Percentiles rank a stretch among this genome's conserved stretches.
Conservation (phyloP, 2,888 invertebrate species). For the Octonoba sinensis region DNA sequence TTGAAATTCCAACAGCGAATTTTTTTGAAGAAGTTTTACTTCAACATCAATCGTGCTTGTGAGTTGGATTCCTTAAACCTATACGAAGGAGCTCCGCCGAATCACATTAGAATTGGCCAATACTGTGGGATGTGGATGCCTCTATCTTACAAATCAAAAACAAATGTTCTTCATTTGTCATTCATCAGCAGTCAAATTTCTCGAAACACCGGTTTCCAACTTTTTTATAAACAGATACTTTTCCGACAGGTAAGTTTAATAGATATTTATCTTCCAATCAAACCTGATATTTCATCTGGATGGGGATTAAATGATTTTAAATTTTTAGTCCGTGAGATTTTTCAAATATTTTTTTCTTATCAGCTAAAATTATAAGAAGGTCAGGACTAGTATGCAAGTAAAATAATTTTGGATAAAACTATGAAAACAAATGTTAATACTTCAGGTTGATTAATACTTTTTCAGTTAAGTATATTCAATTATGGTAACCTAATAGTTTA, state of each 20-base stretch:
- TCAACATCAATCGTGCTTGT: conserved; percentile 45
- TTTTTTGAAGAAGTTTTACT: conserved; percentile 30
- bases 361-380: too few species aligned
- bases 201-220: conserved; percentile 53
- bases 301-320: too few species aligned
- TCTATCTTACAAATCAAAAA: conserved; percentile 26
- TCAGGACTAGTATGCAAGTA: too few species aligned
- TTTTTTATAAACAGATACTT: conserved; percentile 59
- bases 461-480: too few species aligned
- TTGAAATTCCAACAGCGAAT: conserved; percentile 24
- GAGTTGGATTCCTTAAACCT: conserved; percentile 19
- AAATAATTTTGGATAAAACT: too few species aligned
- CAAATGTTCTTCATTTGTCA: conserved; percentile 49
- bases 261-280: too few species aligned
- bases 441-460: too few species aligned
- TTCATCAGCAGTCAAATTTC: conserved; percentile 55
- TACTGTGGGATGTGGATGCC: conserved; percentile 44
- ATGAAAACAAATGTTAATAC: too few species aligned
- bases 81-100: conserved; percentile 41
- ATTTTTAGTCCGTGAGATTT: too few species aligned
- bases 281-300: too few species aligned
- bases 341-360: too few species aligned
- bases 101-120: conserved; percentile 27
- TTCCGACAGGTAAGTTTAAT: conserved; percentile 30
- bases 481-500: too few species aligned